phyloP scores from a whole-genome alignment of 1,140 invertebrate genomes.

The Pseudomyrmex sp. region DNA sequence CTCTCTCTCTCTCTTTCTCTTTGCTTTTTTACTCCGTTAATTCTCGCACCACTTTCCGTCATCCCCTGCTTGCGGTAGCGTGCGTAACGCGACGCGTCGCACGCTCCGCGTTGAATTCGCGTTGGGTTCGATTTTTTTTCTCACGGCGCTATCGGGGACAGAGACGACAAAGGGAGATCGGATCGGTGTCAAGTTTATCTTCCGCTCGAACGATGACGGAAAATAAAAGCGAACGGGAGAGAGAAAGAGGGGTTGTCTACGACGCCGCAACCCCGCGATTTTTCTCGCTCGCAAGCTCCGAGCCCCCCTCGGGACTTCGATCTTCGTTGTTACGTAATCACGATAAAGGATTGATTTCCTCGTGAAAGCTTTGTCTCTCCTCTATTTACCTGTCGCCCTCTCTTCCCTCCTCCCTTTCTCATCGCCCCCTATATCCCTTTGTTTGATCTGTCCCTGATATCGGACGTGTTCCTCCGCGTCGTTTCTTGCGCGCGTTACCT shows the following conservation, averaged over 20 bases:
- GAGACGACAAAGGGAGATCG: neutral
- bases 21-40: too few relatives aligned
- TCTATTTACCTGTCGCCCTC: neutral
- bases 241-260: neutral
- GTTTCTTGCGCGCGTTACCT: neutral
- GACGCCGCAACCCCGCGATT: neutral
- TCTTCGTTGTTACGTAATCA: slow-evolving; percentile 56
- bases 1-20: neutral
- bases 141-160: neutral
- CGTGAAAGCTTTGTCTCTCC: neutral
- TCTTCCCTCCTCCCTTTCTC: neutral
- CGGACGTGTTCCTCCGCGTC: neutral
- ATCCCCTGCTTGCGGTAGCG: neutral
- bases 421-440: slow-evolving; percentile 16
- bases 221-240: slow-evolving; percentile 15
- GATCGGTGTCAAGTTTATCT: slow-evolving; percentile 52
- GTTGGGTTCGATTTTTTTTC: slow-evolving; percentile 5
- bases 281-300: neutral
- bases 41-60: neutral
- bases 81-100: slow-evolving; percentile 1
- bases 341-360: slow-evolving; percentile 50
- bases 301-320: neutral
- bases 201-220: slow-evolving; percentile 20
- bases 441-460: slow-evolving; percentile 31
- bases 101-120: slow-evolving; percentile 16